These are phyloP conservation scores for Cheiracanthium punctorium DNA, from an alignment of 2,888 invertebrate species.

Conservation along the genomic window DNA sequence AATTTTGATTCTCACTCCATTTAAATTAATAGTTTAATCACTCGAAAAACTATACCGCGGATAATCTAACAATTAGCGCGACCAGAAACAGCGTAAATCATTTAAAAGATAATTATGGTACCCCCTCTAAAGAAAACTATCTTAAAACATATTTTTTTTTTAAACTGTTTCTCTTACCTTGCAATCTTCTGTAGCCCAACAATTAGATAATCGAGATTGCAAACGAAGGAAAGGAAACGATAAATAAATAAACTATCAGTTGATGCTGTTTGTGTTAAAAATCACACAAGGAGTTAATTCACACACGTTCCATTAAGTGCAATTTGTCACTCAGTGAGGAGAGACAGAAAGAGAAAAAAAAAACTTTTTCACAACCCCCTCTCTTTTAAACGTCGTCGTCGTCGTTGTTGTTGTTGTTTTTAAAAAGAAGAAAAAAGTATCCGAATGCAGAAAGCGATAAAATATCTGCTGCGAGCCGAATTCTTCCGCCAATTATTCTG, in stretches of 20 bases:
- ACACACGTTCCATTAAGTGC: not conserved
- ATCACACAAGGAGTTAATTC: constrained; percentile 2
- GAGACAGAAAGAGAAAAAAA: not conserved
- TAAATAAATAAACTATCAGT: not conserved
- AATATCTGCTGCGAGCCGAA: constrained; percentile 6
- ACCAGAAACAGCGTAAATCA: too few relatives aligned
- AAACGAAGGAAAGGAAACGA: too few relatives aligned
- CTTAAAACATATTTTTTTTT: too few relatives aligned
- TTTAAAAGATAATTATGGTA: not conserved
- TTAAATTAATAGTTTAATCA: too few relatives aligned
- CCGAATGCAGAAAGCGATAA: not conserved
- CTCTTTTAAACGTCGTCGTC: constrained; percentile 11
- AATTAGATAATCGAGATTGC: not conserved
- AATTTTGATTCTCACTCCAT: too few relatives aligned
- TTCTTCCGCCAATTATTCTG: constrained; percentile 11
- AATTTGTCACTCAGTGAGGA: not conserved
- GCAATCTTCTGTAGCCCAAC: not conserved
- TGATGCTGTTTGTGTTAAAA: not conserved
- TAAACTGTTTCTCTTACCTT: not conserved
- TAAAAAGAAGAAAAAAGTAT: too few relatives aligned
- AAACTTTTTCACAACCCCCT: constrained; percentile 3
- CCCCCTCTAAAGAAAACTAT: not conserved
- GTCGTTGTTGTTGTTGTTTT: too few relatives aligned
- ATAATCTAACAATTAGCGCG: too few relatives aligned
- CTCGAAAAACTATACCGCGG: too few relatives aligned